Evolutionary conservation across 2,888 invertebrate species (phyloP).

Genomic region (Nudaria mundana): DNA sequence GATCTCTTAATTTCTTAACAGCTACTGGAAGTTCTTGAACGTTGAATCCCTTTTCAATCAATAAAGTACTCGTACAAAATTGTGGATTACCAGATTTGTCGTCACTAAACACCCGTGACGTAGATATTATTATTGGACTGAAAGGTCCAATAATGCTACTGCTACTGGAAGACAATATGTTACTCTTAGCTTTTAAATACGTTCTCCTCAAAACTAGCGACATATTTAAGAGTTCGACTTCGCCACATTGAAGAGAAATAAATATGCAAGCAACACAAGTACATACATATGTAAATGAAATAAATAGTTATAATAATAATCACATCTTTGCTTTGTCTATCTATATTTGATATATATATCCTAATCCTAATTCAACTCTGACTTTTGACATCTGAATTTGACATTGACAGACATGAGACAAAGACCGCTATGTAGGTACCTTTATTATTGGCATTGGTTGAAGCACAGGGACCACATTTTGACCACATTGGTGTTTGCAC

Average conservation of each 20-base stretch:
- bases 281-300: too few species aligned
- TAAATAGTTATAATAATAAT: conserved; percentile 14
- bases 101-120: conserved; percentile 49
- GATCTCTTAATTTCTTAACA: conserved; percentile 75
- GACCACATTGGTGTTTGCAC: too few species aligned
- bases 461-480: too few species aligned
- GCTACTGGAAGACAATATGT: conserved; percentile 41
- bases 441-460: too few species aligned
- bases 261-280: conserved; percentile 9
- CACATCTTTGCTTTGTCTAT: conserved; percentile 12
- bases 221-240: conserved; percentile 39
- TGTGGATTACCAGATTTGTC: conserved; percentile 55
- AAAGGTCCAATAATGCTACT: conserved; percentile 26
- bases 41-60: conserved; percentile 84
- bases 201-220: conserved; percentile 58
- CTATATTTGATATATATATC: too few species aligned
- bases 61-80: conserved; percentile 72
- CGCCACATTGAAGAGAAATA: conserved; percentile 2
- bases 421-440: too few species aligned
- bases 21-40: conserved; percentile 86
- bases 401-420: too few species aligned
- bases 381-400: too few species aligned
- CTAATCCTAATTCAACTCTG: too few species aligned
- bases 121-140: conserved; percentile 26
- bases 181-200: conserved; percentile 54